These are phyloP conservation scores for Eugnorisma glareosa DNA, from an alignment of 2,888 invertebrate genomes.

Conservation along the genomic window DNA sequence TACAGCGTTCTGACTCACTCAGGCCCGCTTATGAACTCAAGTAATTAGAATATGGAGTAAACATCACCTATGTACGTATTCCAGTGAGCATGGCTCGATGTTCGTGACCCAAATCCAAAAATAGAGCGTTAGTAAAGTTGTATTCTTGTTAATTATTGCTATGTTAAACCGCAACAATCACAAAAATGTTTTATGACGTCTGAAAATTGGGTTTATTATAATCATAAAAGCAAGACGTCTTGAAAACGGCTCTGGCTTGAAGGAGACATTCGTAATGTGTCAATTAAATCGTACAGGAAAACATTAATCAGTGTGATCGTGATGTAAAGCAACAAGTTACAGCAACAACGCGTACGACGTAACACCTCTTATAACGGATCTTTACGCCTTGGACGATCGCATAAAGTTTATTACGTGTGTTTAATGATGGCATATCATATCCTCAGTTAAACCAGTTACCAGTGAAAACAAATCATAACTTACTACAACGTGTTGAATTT, in stretches of 20 bases:
- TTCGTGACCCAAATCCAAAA: conserved; percentile 74
- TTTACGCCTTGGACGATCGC: conserved; percentile 25
- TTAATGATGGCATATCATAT: conserved; percentile 19
- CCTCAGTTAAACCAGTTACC: conserved; percentile 11
- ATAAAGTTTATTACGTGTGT: conserved; percentile 31
- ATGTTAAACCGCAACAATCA: conserved; percentile 75
- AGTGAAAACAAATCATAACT: not conserved
- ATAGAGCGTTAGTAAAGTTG: conserved; percentile 72
- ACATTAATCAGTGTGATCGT: conserved; percentile 69
- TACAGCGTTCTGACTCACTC: conserved; percentile 63
- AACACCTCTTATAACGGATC: conserved; percentile 24
- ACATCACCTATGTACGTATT: conserved; percentile 65
- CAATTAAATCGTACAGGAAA: conserved; percentile 72
- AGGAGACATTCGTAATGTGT: conserved; percentile 67
- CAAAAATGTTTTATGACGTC: conserved; percentile 72
- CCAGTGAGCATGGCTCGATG: conserved; percentile 64
- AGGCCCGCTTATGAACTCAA: conserved; percentile 58
- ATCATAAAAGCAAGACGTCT: conserved; percentile 69
- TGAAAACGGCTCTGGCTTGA: conserved; percentile 56
- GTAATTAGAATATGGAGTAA: conserved; percentile 70
- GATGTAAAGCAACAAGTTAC: conserved; percentile 58
- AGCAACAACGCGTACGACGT: conserved; percentile 32
- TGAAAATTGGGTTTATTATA: conserved; percentile 78
- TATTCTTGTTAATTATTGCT: conserved; percentile 72
- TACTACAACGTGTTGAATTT: not conserved